A percentile compares a stretch with the other conserved stretches of the same genome.
Conservation (phyloP, 2,113 vertebrate species). For the Cranoglanis bouderius region DNA sequence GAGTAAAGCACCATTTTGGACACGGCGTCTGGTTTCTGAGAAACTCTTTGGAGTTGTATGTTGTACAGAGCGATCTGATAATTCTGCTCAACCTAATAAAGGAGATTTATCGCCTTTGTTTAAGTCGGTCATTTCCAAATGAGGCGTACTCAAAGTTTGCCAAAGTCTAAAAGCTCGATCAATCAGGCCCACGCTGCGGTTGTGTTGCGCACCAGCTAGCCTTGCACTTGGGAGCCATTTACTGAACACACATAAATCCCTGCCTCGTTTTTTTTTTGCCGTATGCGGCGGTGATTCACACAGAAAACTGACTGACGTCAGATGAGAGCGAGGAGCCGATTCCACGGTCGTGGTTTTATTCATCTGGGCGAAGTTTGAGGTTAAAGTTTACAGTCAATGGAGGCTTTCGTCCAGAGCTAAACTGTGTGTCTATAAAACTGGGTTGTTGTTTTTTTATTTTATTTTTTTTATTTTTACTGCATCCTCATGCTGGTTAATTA, state of each 20-base stretch:
- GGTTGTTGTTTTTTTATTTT: background rate
- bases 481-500: background rate
- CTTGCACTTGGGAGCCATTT: constrained; percentile 29
- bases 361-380: constrained; percentile 27
- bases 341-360: constrained; percentile 31
- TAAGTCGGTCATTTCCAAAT: background rate
- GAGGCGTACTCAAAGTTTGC: constrained; percentile 1
- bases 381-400: constrained; percentile 26
- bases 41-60: background rate
- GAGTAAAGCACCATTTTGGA: no score
- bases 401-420: background rate
- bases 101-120: constrained; percentile 28
- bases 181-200: constrained; percentile 12
- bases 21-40: background rate
- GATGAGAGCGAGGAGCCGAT: constrained; percentile 9
- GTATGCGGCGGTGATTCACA: constrained; percentile 8
- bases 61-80: background rate
- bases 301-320: constrained; percentile 14
- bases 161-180: background rate
- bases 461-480: background rate
- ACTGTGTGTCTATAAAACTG: background rate
- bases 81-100: background rate
- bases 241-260: constrained; percentile 32
- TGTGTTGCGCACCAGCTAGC: background rate
- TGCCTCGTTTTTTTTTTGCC: constrained; percentile 9